Evolutionary conservation across 2,888 invertebrate genomes (phyloP).

Genomic region (Hirtodrosophila alboralis): DNA sequence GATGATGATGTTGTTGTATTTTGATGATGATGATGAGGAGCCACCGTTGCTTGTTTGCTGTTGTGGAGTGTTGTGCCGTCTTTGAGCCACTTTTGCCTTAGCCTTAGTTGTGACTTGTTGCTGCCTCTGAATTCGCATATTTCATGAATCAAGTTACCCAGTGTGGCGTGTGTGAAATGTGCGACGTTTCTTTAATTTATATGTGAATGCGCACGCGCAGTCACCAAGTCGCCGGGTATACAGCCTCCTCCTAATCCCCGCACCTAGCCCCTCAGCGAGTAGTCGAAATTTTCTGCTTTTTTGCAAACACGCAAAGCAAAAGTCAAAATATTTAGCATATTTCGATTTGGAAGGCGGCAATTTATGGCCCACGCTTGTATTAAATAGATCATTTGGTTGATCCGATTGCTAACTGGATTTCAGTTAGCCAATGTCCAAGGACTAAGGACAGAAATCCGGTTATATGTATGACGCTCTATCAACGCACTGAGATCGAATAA

Average conservation of each 20-base stretch:
- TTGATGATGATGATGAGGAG: conserved; percentile 4
- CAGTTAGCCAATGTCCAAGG: neutral
- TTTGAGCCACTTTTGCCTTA: conserved; percentile 41
- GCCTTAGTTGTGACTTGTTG: conserved; percentile 51
- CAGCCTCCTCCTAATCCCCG: neutral
- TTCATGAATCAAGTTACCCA: conserved; percentile 73
- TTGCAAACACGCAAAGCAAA: conserved; percentile 58
- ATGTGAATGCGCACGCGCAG: conserved; percentile 78
- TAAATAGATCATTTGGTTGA: conserved; percentile 76
- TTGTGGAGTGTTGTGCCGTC: conserved; percentile 7
- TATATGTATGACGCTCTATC: conserved; percentile 12
- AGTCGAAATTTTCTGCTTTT: conserved; percentile 13
- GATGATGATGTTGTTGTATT: conserved; percentile 4
- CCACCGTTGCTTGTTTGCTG: conserved; percentile 1
- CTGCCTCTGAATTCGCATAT: conserved; percentile 60
- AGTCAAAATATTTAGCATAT: conserved; percentile 66
- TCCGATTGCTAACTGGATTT: conserved; percentile 31
- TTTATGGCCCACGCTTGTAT: conserved; percentile 61
- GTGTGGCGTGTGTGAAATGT: conserved; percentile 69
- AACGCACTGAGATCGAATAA: conserved; percentile 35
- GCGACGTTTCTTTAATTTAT: conserved; percentile 77
- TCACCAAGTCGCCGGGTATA: conserved; percentile 1
- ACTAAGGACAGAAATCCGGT: conserved; percentile 21
- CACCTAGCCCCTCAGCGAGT: neutral
- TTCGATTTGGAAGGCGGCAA: conserved; percentile 47